These are phyloP conservation scores for Crenuchus spilurus DNA, from an alignment of 2,797 vertebrate species.

Conservation along the genomic window DNA sequence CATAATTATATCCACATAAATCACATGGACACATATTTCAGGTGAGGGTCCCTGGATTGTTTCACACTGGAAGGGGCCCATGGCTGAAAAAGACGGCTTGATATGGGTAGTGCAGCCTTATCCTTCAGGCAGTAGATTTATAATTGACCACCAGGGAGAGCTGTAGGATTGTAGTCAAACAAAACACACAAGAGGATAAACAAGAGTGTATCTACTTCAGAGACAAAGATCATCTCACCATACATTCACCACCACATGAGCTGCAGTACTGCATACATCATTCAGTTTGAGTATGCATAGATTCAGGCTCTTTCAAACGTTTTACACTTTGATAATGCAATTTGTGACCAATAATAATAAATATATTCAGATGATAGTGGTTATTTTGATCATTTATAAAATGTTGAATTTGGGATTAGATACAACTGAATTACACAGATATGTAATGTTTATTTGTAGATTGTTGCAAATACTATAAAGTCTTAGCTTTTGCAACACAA, in stretches of 20 bases:
- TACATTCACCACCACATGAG: neutral
- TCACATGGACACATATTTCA: too few species aligned
- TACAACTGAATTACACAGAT: too few species aligned
- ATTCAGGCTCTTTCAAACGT: neutral
- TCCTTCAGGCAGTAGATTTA: neutral
- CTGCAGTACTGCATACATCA: neutral
- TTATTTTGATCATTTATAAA: neutral
- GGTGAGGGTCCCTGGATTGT: too few species aligned
- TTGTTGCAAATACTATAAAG: too few species aligned
- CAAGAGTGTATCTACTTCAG: neutral
- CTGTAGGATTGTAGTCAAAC: conserved; percentile 2
- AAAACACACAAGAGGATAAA: neutral
- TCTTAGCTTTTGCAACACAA: too few species aligned
- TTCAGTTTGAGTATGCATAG: neutral
- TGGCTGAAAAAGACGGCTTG: too few species aligned
- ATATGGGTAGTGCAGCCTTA: neutral
- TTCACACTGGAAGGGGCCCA: too few species aligned
- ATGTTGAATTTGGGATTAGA: neutral
- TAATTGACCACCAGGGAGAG: conserved; percentile 36
- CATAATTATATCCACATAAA: neutral
- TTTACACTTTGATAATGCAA: too few species aligned
- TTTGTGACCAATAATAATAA: too few species aligned
- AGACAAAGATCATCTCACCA: neutral
- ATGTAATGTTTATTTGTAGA: too few species aligned
- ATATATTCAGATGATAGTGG: neutral